Evolutionary conservation across 30 jellyfish, hydroid and myxozoan genomes (phyloP), one percentile per base, ranked within the genome.

Genomic region (Hydractinia echinata): DNA sequence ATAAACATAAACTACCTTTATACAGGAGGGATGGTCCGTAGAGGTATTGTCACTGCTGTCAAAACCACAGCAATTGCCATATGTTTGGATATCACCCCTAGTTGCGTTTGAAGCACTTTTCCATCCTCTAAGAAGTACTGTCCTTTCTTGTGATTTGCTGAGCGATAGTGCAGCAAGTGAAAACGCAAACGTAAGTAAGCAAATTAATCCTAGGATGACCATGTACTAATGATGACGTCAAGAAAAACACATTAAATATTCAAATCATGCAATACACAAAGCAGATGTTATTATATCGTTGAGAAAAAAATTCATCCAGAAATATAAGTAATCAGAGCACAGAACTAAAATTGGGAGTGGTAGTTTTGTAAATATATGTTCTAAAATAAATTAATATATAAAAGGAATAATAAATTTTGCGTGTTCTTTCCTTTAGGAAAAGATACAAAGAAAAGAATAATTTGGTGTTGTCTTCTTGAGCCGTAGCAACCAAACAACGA

Each of bases 371-470:
- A 30, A 30, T 30, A 1, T 30, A 30, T 30, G n/a, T n/a, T n/a
- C n/a, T 30, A 30, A 30, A 30, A 30, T 0, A 30, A 30, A 30
- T 30, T 1, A 30, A 30, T 30, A 30, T 30, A 30, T 30, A 30
- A 30, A 30, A 30, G 44, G 2, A 30, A 30, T 30, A 30, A 30
- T 30, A 30, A 30, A 30, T 30, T 1, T 30, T 30, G 2, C 2
- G 44, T 30, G 44, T 30, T 30, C 44, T 30, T 30, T 30, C 3
- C 11, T 14, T 39, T 11, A 53, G 58, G 8, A 71, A 87, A 93
- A 86, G 99, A 93, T 93, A 93, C 99, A 84, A 93, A 93, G 89
- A 93, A 93, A 54, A 93, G 95, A 76, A 87, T 69, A 11, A 93
- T 84, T 66, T 93, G 99, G 67, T 93, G 89, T 80, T 93, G 99